These are phyloP conservation scores for Drosophila equinoxialis DNA, from an alignment of 1,140 invertebrate species.

Conservation along the genomic window DNA sequence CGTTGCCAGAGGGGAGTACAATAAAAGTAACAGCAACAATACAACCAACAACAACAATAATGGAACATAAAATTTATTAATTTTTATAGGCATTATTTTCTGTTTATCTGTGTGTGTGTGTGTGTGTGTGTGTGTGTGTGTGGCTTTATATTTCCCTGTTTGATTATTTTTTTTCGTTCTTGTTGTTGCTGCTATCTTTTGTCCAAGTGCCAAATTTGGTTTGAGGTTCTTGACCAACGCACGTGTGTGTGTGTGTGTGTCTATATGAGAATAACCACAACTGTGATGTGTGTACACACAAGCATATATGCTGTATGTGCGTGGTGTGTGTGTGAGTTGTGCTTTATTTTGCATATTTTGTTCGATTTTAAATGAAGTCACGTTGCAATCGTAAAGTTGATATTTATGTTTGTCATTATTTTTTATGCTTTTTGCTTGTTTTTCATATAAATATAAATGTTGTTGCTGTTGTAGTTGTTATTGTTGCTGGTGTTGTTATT, in stretches of 20 bases:
- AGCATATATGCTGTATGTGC: background rate
- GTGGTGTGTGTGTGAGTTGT: slow-evolving; percentile 14
- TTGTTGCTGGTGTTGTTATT: slow-evolving; percentile 33
- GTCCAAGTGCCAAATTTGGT: slow-evolving; percentile 72
- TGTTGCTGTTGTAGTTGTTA: slow-evolving; percentile 27
- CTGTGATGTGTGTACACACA: slow-evolving; percentile 13
- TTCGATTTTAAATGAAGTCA: slow-evolving; percentile 56
- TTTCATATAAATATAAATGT: slow-evolving; percentile 56
- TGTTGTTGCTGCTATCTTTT: slow-evolving; percentile 4
- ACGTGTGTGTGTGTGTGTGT: slow-evolving; percentile 42
- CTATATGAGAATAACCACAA: slow-evolving; percentile 10
- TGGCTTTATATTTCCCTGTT: slow-evolving; percentile 42
- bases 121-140: slow-evolving; percentile 25
- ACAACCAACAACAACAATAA: slow-evolving; percentile 40
- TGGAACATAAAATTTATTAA: slow-evolving; percentile 71
- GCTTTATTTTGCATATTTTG: slow-evolving; percentile 79
- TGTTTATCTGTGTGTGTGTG: slow-evolving; percentile 44
- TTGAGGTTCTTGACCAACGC: slow-evolving; percentile 75
- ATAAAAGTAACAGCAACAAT: slow-evolving; percentile 33
- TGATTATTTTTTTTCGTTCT: slow-evolving; percentile 13
- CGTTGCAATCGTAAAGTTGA: slow-evolving; percentile 79
- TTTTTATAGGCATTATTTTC: slow-evolving; percentile 73
- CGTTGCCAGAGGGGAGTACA: slow-evolving; percentile 29
- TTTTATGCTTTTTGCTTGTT: slow-evolving; percentile 72
- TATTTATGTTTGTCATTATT: slow-evolving; percentile 81